phyloP scores from a whole-genome alignment of 2,797 vertebrate species.

The Bovichtus diacanthus region DNA sequence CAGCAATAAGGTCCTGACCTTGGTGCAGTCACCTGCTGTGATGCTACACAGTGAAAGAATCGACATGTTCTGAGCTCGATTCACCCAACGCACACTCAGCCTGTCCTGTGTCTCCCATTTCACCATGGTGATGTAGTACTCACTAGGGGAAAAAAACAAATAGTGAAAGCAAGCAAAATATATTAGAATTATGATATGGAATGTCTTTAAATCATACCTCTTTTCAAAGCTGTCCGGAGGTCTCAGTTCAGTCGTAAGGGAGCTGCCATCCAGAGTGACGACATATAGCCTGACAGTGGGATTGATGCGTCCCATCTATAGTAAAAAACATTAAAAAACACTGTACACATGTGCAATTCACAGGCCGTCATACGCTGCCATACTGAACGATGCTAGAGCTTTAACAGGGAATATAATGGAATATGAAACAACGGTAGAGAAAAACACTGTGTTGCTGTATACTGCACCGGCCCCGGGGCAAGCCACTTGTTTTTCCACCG shows the following conservation, averaged over 20 bases:
- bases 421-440: conserved; percentile 23
- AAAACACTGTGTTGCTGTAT: conserved; percentile 9
- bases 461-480: conserved; percentile 28
- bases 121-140: conserved; percentile 84
- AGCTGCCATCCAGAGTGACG: conserved; percentile 77
- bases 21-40: conserved; percentile 58
- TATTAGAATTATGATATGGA: too few relatives aligned
- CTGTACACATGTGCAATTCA: neutral
- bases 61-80: conserved; percentile 82
- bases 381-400: conserved; percentile 22
- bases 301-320: conserved; percentile 84
- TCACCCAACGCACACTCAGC: conserved; percentile 82
- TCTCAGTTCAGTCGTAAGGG: conserved; percentile 72
- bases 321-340: too few relatives aligned
- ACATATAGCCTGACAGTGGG: conserved; percentile 76
- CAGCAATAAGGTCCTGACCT: conserved; percentile 55
- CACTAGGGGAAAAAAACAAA: conserved; percentile 58
- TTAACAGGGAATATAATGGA: conserved; percentile 38
- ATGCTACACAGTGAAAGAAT: conserved; percentile 78
- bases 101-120: conserved; percentile 74
- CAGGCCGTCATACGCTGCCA: neutral
- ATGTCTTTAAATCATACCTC: conserved; percentile 63
- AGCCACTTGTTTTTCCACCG: conserved; percentile 20
- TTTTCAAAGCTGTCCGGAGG: conserved; percentile 80
- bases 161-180: neutral